phyloP scores from a whole-genome alignment of 2,888 invertebrate species.

The Exephanes ischioxanthus region DNA sequence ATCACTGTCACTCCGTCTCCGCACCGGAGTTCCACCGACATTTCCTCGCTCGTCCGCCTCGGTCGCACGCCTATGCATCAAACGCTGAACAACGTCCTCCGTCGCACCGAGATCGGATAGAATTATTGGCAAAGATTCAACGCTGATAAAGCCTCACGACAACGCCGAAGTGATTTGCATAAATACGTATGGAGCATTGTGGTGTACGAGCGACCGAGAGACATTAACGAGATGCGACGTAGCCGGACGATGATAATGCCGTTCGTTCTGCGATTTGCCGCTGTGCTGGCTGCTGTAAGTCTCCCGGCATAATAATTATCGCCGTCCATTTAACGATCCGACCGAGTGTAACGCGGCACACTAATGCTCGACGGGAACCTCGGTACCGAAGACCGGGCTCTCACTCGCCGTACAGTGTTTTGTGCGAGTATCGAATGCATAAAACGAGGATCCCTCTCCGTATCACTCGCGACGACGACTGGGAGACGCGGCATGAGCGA shows the following conservation, averaged over 20 bases:
- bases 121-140: conserved; percentile 64
- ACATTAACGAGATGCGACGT: conserved; percentile 68
- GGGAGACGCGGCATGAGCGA: conserved; percentile 29
- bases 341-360: conserved; percentile 56
- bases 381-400: conserved; percentile 22
- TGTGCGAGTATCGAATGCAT: not conserved
- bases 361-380: conserved; percentile 52
- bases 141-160: conserved; percentile 60
- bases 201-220: conserved; percentile 34
- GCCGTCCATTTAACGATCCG: conserved; percentile 63
- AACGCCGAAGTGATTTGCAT: conserved; percentile 64
- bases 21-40: conserved; percentile 10
- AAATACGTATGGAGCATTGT: conserved; percentile 52
- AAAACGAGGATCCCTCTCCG: not conserved
- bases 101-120: conserved; percentile 57
- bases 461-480: conserved; percentile 37
- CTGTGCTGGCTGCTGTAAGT: conserved; percentile 59
- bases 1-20: conserved; percentile 43
- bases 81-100: conserved; percentile 54
- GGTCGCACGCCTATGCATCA: conserved; percentile 33
- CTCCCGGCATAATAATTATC: conserved; percentile 68
- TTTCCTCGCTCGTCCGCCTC: conserved; percentile 32
- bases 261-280: conserved; percentile 43
- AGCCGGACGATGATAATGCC: conserved; percentile 61
- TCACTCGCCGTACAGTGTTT: not conserved